These are phyloP conservation scores for Cataglyphis hispanica DNA, from an alignment of 1,140 invertebrate genomes.

Conservation along the genomic window DNA sequence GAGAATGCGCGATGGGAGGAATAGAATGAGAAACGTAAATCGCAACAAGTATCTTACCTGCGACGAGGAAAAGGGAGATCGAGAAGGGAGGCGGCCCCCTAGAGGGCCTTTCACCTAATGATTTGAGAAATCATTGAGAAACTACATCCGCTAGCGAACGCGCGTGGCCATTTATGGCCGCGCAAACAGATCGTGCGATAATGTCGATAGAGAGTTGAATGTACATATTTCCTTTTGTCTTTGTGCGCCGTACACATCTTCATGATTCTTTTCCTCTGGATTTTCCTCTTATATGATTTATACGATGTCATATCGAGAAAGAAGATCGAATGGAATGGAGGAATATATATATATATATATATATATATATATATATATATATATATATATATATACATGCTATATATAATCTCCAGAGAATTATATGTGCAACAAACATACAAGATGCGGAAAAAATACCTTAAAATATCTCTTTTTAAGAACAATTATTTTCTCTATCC, in stretches of 20 bases:
- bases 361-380: too few relatives aligned
- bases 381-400: too few relatives aligned
- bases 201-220: conserved; percentile 27
- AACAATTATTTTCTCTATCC: too few relatives aligned
- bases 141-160: conserved; percentile 1
- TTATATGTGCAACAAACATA: not conserved
- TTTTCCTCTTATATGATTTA: not conserved
- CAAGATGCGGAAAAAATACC: too few relatives aligned
- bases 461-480: too few relatives aligned
- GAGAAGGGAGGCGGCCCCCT: not conserved
- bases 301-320: conserved; percentile 33
- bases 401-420: not conserved
- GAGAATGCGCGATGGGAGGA: not conserved
- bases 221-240: not conserved
- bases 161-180: conserved; percentile 39
- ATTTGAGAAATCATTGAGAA: conserved; percentile 48
- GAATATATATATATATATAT: not conserved
- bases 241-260: not conserved
- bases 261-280: not conserved
- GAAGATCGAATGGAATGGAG: not conserved
- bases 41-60: conserved; percentile 5
- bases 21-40: not conserved
- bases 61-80: conserved; percentile 16
- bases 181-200: conserved; percentile 36
- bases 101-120: conserved; percentile 41